Conservation (phyloP, 2,797 vertebrate species). For the Semaprochilodus insignis region DNA sequence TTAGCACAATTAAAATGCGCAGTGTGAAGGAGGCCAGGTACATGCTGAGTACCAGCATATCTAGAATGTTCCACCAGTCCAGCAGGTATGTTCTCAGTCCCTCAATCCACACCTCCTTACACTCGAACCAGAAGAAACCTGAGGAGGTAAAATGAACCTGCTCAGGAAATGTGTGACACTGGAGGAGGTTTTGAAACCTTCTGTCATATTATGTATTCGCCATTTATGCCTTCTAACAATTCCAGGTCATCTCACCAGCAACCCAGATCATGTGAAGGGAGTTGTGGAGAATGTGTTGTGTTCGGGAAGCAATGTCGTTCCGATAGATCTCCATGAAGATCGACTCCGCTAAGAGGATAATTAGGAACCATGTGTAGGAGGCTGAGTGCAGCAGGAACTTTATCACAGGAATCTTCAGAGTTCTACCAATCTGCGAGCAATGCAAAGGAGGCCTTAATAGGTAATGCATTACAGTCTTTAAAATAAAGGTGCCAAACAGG, state of each 20-base stretch:
- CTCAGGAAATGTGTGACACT: neutral
- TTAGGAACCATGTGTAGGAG: slow-evolving; percentile 87
- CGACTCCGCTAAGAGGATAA: slow-evolving; percentile 85
- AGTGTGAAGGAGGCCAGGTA: slow-evolving; percentile 87
- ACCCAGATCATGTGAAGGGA: slow-evolving; percentile 90
- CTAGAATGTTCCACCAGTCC: slow-evolving; percentile 92
- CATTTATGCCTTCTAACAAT: neutral
- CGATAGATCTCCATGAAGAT: slow-evolving; percentile 85
- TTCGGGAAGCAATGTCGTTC: slow-evolving; percentile 74
- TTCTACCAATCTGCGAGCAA: slow-evolving; percentile 79
- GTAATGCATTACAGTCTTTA: no score
- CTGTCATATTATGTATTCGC: neutral
- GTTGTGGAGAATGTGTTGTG: slow-evolving; percentile 84
- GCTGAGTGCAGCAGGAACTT: slow-evolving; percentile 87
- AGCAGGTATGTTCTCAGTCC: slow-evolving; percentile 86
- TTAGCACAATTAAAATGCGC: slow-evolving; percentile 82
- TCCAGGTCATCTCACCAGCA: slow-evolving; percentile 71
- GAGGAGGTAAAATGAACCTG: neutral
- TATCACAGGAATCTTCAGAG: slow-evolving; percentile 85
- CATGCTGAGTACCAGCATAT: slow-evolving; percentile 89
- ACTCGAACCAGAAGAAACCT: slow-evolving; percentile 92
- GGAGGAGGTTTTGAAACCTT: neutral
- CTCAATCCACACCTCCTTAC: slow-evolving; percentile 92
- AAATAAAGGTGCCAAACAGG: no score
- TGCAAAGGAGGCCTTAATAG: neutral